Conservation (phyloP, 2,888 invertebrate species). For the Nebria salina region DNA sequence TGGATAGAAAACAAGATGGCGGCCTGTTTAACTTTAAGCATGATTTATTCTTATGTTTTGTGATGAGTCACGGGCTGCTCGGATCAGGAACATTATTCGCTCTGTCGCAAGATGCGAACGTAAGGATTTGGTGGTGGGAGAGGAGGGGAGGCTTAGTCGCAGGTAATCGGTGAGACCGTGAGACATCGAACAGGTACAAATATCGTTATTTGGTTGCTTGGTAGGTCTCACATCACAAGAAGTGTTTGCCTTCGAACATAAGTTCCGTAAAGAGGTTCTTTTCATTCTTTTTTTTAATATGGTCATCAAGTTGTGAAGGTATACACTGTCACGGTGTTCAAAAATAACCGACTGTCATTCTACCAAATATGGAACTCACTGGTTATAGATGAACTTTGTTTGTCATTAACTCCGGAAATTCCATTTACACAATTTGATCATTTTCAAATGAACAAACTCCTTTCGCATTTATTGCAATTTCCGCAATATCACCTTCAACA, state of each 20-base stretch:
- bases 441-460: too few species aligned
- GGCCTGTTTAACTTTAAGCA: slow-evolving; percentile 26
- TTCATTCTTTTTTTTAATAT: not conserved
- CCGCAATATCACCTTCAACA: too few species aligned
- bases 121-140: not conserved
- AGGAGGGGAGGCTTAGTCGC: not conserved
- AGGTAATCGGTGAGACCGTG: slow-evolving; percentile 6
- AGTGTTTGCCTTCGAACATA: not conserved
- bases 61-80: slow-evolving; percentile 26
- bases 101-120: not conserved
- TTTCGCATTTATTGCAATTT: too few species aligned
- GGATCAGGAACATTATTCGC: slow-evolving; percentile 11
- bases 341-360: too few species aligned
- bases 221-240: not conserved
- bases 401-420: too few species aligned
- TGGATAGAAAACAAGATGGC: slow-evolving; percentile 17
- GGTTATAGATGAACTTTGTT: too few species aligned
- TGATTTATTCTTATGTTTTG: slow-evolving; percentile 27
- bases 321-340: too few species aligned
- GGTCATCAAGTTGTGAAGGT: too few species aligned
- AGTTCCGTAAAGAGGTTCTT: not conserved
- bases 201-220: not conserved
- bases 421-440: too few species aligned
- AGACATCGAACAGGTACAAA: slow-evolving; percentile 10
- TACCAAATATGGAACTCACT: too few species aligned